These are phyloP conservation scores for Clitarchus hookeri DNA, from an alignment of 2,888 invertebrate species.

Conservation along the genomic window DNA sequence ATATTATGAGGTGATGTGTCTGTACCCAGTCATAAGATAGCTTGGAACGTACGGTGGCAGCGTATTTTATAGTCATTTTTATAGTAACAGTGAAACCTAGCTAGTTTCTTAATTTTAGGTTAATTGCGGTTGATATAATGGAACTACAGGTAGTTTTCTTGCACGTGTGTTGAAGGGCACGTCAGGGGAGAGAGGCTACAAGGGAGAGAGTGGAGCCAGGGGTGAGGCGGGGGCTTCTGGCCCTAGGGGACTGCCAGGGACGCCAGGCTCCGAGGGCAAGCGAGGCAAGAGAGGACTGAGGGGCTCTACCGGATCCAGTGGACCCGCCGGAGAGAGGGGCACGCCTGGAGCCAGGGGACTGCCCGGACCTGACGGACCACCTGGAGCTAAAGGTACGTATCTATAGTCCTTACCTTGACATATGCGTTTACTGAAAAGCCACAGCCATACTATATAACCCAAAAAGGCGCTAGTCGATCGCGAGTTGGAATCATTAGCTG, in stretches of 20 bases:
- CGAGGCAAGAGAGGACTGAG: slow-evolving; percentile 78
- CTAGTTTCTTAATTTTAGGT: too few species aligned
- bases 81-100: too few species aligned
- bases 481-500: background rate
- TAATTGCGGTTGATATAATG: too few species aligned
- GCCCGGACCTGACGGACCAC: slow-evolving; percentile 76
- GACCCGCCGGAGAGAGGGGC: slow-evolving; percentile 76
- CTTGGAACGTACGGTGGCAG: too few species aligned
- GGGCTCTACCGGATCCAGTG: slow-evolving; percentile 74
- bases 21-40: too few species aligned
- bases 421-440: background rate
- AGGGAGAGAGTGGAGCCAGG: slow-evolving; percentile 77
- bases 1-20: too few species aligned
- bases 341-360: slow-evolving; percentile 67
- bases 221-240: slow-evolving; percentile 76
- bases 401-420: background rate
- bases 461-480: too few species aligned
- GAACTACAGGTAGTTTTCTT: too few species aligned
- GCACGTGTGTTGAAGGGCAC: slow-evolving; percentile 60
- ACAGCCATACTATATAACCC: too few species aligned
- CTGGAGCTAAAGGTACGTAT: slow-evolving; percentile 69
- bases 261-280: slow-evolving; percentile 77
- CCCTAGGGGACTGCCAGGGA: slow-evolving; percentile 75
- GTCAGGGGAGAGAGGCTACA: slow-evolving; percentile 78
- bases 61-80: too few species aligned